Base-by-base conservation (phyloP, 1,140 invertebrate genomes). In the Lethocerus indicus region DNA sequence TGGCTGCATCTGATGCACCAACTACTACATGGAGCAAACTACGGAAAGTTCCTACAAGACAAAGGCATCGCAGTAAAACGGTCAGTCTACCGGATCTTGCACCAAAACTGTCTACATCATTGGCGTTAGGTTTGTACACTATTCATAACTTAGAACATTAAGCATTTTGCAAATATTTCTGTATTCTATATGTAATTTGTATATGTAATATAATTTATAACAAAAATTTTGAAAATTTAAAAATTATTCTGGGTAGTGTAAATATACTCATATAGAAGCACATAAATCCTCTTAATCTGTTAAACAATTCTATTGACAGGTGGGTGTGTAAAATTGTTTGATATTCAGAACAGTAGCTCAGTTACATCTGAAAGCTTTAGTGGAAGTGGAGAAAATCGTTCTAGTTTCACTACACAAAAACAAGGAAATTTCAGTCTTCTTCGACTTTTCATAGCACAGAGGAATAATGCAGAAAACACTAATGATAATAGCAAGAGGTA, bases 401-500 rank as follows among this genome's bases (percentile, higher is more conserved):
- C 16, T 16, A 18, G 9, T 24, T 21, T 61, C 56, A 67, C 58
- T 57, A 68, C 62, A 58, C 71, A 71, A 64, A 71, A 67, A 44
- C 48, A 69, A 14, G 64, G 69, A 52, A 78, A 80, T 57, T 79
- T 89, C 59, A 89, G 80, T 64, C 70, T 90, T 55, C 80, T 90
- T n/a, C 84, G 84, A 63, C 64, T 88, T 32, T 90, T 88, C 60
- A 88, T 90, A 72, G 87, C 87, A 64, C 85, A 89, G 49, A 56
- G 52, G 39, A 43, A 56, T 52, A 56, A 45, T 24, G 39, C 44
- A 4, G 24, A 28, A 13, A 21, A 47, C 28, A 49, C n/a, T 21
- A 28, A 23, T 5, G 32, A 49, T 4, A 49, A 49, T 26, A 36
- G 35, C 23, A 43, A 43, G n/a, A n/a, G n/a, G n/a, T n/a, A n/a